phyloP scores from a whole-genome alignment of 2,888 invertebrate genomes.

The Tetranychus truncatus region DNA sequence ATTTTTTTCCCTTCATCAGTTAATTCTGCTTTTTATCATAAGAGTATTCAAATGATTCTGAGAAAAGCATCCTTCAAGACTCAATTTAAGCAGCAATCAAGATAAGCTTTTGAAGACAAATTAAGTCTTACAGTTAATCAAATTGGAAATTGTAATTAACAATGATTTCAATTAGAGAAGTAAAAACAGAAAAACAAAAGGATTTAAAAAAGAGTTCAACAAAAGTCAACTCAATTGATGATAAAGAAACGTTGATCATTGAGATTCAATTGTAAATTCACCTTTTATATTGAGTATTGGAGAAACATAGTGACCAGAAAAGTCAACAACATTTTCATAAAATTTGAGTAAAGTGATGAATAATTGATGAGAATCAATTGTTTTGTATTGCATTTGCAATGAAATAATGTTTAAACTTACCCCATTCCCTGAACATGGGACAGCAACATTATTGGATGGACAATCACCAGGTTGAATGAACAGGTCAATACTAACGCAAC shows the following conservation, averaged over 20 bases:
- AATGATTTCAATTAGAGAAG: background rate
- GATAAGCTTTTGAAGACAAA: background rate
- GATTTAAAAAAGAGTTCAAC: background rate
- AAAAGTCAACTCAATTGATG: background rate
- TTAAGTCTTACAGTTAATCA: background rate
- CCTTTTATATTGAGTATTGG: no score
- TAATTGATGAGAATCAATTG: no score
- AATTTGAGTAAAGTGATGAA: no score
- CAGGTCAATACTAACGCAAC: conserved; percentile 66
- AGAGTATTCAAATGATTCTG: background rate
- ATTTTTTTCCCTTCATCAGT: background rate
- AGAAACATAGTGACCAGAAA: no score
- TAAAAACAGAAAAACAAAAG: background rate
- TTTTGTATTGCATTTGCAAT: background rate
- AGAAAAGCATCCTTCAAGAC: background rate
- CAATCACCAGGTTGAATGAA: conserved; percentile 69
- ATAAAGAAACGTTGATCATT: background rate
- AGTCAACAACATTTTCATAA: no score
- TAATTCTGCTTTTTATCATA: background rate
- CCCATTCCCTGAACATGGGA: conserved; percentile 85
- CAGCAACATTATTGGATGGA: conserved; percentile 66
- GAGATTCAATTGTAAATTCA: no score
- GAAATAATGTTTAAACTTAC: conserved; percentile 41
- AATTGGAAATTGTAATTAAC: background rate
- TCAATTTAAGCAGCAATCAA: background rate